Percentiles rank a stretch among this genome's conserved stretches.
Evolutionary conservation across 2,888 invertebrate genomes (phyloP).

Genomic region (Nematopogon swammerdamellus): DNA sequence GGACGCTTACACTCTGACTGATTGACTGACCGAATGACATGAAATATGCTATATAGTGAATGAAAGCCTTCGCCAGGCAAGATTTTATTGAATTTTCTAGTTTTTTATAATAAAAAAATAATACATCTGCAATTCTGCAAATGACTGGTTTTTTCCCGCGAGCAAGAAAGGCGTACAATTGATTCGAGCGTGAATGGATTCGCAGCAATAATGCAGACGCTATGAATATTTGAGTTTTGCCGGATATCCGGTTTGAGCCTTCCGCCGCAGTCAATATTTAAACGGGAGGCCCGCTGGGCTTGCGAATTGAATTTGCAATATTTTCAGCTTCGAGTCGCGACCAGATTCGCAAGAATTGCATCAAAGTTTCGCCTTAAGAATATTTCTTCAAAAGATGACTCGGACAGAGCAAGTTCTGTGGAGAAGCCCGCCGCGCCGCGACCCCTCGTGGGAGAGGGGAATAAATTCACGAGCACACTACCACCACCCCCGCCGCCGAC

Average conservation of each 20-base stretch:
- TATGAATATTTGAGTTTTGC: not conserved
- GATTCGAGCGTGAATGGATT: not conserved
- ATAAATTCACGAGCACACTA: too few species aligned
- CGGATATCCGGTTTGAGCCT: not conserved
- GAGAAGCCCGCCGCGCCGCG: not conserved
- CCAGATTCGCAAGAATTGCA: not conserved
- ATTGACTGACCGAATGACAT: too few species aligned
- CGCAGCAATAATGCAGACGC: not conserved
- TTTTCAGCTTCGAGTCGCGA: not conserved
- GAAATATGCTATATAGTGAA: too few species aligned
- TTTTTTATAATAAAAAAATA: too few species aligned
- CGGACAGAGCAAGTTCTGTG: not conserved
- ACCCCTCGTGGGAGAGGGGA: too few species aligned
- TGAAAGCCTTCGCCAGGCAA: too few species aligned
- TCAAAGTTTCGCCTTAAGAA: not conserved
- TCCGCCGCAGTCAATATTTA: not conserved
- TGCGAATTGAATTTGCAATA: not conserved
- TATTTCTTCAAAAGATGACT: not conserved
- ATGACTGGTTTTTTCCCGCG: too few species aligned
- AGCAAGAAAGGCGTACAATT: too few species aligned
- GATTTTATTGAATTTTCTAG: too few species aligned
- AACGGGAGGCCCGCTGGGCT: not conserved
- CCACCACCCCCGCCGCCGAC: too few species aligned
- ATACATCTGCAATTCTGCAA: too few species aligned
- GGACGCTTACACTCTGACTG: too few species aligned